Evolutionary conservation across 2,888 invertebrate genomes (phyloP), one percentile per base, ranked within the genome.

Genomic region (Herminia tarsipennalis): DNA sequence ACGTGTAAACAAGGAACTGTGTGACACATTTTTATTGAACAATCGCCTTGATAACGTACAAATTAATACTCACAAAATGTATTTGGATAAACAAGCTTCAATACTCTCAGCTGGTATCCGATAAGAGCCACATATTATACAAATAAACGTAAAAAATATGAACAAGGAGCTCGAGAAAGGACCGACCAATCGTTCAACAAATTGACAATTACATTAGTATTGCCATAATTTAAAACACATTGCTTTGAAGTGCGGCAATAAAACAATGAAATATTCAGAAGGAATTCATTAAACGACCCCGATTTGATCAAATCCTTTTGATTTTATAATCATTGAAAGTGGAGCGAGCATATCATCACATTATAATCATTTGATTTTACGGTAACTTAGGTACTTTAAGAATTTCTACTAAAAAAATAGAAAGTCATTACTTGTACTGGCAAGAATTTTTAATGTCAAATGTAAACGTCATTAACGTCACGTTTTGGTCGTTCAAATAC

Each of bases 1-100:
- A 90, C 90, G 90, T 89, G 89, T 90, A 90, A 90, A 90, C 90
- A 90, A 88, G 76, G 68, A 64, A 64, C 56, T 50, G 61, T 61
- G 59, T 51, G 55, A 68, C 66, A 61, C 66, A 66, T 66, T 79
- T 75, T 70, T 56, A 25, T 27, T 13, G 39, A 16, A 40, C 50
- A 45, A 47, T 40, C 41, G 14, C 21, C 22, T 29, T 37, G 10
- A 41, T 40, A 32, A 43, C 33, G 6, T 14, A 21, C 13, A 44
- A 58, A 42, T 18, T 49, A 49, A 53, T 73, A 88, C 89, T 88
- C 63, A 89, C 89, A 87, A 76, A 67, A 54, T 73, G 52, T 66
- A 57, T 52, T 36, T 56, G 36, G 55, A 58, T 56, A 68, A 64
- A 68, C 58, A 66, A 73, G 62, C 67, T 76, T 75, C 60, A 73